Base-by-base conservation (phyloP, 2,113 vertebrate species). In the Neogobius melanostomus region DNA sequence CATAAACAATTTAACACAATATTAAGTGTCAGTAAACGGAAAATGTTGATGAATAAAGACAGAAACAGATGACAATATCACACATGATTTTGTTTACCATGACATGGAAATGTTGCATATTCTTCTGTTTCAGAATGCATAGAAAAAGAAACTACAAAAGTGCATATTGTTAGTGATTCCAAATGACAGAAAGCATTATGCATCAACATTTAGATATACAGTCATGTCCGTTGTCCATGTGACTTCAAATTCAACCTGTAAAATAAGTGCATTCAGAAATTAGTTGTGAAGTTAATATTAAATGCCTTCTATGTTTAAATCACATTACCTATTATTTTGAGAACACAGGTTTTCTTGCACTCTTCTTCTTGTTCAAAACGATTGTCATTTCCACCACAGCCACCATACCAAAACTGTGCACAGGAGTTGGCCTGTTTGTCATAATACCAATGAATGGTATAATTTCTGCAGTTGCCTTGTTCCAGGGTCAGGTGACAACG, bases 321-420 rank as follows among this genome's bases (percentile, higher is more conserved):
- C 47, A 56, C 6, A 68, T 56, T 89, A 91, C 92, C 91, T 93
- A 64, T 84, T 76, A 68, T 82, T 64, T 70, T 78, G 75, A 85
- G 44, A 50, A 94, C 90, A 76, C 94, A 97, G 46, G 85, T 79
- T 54, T 89, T 91, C 88, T 90, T 94, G 67, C 94, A 95, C 63
- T 95, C 90, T 8, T 88, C 89, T 75, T 96, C 93, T 50, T 82
- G 93, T 57, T 94, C 87, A 76, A 92, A 95, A 62, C 95, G 93
- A 87, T 96, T 95, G 16, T 83, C 85, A 47, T 96, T 97, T 79
- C 93, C 94, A 11, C 88, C 69, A 0, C 94, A 96, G 85, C 94
- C 93, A 73, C 93, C 92, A 0, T 93, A 94, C 95, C 94, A 96
- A 89, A 97, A 97, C 91, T 95, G 94, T 79, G 92, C 94, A 69